phyloP scores from a whole-genome alignment of 2,113 vertebrate species.

The human (Homo sapiens) region DNA sequence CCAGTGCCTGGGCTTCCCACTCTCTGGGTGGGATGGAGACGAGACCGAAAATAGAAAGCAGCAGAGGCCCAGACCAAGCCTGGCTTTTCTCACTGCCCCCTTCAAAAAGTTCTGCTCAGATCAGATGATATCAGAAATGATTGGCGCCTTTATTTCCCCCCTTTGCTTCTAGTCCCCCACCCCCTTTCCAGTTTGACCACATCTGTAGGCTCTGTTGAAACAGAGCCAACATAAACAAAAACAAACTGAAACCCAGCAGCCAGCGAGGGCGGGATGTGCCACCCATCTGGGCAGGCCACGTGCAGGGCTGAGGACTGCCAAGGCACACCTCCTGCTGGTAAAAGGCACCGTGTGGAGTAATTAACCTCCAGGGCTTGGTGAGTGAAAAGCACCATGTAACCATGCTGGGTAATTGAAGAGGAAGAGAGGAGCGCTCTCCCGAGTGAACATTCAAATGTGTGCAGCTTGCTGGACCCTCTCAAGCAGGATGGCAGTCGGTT shows the following conservation, averaged over 20 bases:
- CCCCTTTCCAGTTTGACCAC: not conserved
- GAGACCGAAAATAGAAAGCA: not conserved
- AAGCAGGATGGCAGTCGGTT: not conserved
- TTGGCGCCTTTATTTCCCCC: not conserved
- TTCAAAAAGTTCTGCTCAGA: not conserved
- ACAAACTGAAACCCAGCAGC: not conserved
- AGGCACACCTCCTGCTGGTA: not conserved
- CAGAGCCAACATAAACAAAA: slow-evolving; percentile 13
- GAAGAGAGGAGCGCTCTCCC: not conserved
- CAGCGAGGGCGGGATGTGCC: not conserved
- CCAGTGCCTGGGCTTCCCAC: not conserved
- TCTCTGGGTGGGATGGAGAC: not conserved
- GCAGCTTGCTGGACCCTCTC: not conserved
- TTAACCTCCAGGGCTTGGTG: not conserved
- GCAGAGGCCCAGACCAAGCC: not conserved
- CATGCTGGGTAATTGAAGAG: not conserved
- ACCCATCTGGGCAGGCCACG: not conserved
- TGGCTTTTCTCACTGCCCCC: not conserved
- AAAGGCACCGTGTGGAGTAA: fast-evolving
- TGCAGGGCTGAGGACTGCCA: not conserved
- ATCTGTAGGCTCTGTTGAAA: not conserved
- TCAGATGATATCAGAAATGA: not conserved
- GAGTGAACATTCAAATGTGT: fast-evolving
- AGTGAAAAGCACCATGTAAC: not conserved
- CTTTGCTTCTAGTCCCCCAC: not conserved